Conservation (phyloP, 30 jellyfish, hydroid and myxozoan species). For the Aurelia sp. region DNA sequence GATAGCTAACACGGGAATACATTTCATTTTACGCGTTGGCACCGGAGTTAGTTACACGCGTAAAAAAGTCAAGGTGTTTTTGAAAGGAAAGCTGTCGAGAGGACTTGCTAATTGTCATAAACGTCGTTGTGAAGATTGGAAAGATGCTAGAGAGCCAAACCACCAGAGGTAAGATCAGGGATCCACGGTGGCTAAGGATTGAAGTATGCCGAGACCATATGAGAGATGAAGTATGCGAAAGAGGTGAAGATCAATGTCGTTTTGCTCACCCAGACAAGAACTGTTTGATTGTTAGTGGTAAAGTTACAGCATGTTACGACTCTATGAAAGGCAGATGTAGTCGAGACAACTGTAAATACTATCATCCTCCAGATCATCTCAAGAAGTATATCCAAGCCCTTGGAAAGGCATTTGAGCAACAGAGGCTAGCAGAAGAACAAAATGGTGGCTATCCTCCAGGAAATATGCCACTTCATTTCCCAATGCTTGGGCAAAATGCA, state of each 20-base stretch:
- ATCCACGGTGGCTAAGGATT: constrained; percentile 72
- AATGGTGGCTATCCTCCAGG: constrained; percentile 23
- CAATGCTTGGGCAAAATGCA: constrained; percentile 13
- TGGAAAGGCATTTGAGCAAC: constrained; percentile 76
- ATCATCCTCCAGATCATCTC: constrained; percentile 71
- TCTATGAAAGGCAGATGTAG: constrained; percentile 68
- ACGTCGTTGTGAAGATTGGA: background rate
- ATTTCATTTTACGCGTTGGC: background rate
- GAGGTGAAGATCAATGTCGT: constrained; percentile 64
- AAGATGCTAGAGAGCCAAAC: constrained; percentile 5
- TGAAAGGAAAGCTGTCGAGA: background rate
- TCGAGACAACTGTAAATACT: constrained; percentile 62
- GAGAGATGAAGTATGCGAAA: constrained; percentile 59
- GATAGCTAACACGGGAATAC: background rate
- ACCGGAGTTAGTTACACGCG: background rate
- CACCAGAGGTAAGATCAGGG: constrained; percentile 59
- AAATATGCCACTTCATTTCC: constrained; percentile 21
- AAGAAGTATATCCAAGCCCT: constrained; percentile 58
- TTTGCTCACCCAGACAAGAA: constrained; percentile 65
- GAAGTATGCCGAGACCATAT: constrained; percentile 70
- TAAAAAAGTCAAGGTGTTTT: background rate
- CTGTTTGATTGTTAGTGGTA: constrained; percentile 53
- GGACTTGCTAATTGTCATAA: background rate
- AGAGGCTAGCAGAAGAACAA: constrained; percentile 65
- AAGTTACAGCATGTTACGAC: constrained; percentile 68